These are phyloP conservation scores for Syrmaticus mikado DNA, from an alignment of 2,113 vertebrate genomes.

Conservation along the genomic window DNA sequence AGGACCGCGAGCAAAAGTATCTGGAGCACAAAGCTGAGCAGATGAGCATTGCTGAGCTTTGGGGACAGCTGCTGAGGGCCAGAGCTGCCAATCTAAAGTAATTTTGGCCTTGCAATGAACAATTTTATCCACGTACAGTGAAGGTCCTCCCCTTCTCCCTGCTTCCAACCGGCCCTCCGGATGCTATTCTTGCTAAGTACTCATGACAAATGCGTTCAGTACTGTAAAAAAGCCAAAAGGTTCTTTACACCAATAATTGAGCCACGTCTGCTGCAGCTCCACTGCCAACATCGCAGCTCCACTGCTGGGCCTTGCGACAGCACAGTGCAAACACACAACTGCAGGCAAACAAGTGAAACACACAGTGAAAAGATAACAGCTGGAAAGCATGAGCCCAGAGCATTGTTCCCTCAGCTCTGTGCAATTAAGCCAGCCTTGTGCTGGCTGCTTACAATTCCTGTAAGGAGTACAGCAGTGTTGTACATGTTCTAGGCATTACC, in stretches of 20 bases:
- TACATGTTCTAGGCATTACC: too few relatives aligned
- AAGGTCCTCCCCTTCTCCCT: not conserved
- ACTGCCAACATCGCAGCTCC: not conserved
- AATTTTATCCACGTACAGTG: not conserved
- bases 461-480: accelerated
- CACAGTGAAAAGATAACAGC: not conserved
- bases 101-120: conserved; percentile 28
- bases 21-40: not conserved
- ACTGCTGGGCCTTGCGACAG: conserved; percentile 13
- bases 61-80: conserved; percentile 3
- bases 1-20: not conserved
- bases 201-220: conserved; percentile 56
- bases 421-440: not conserved
- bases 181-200: conserved; percentile 50
- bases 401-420: not conserved
- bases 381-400: not conserved
- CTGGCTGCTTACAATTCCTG: not conserved
- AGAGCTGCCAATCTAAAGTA: conserved; percentile 22
- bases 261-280: not conserved
- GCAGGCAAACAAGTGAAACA: not conserved
- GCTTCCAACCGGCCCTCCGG: conserved; percentile 70
- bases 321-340: not conserved
- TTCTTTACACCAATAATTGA: conserved; percentile 51
- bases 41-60: not conserved
- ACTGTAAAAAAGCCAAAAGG: conserved; percentile 59